Evolutionary conservation across 2,113 vertebrate genomes (phyloP), one percentile per base, ranked within the genome.

Genomic region (Anarrhichthys ocellatus): DNA sequence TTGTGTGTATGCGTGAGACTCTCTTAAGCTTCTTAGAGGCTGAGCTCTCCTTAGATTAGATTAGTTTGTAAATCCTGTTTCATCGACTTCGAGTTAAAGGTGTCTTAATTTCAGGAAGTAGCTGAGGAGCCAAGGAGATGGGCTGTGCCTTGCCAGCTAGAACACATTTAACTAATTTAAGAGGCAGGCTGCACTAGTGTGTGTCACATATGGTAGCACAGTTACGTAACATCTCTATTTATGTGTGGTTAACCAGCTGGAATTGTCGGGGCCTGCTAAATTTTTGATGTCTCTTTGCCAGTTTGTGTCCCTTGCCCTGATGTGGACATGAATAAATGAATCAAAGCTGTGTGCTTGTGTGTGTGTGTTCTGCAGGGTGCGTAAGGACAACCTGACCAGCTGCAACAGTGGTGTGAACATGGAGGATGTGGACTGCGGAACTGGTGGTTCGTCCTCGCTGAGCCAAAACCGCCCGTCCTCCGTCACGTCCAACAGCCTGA

Each of bases 341-440:
- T 83, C 50, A 64, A 27, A 74, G 72, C n/a, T n/a, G 5, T 75
- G 66, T 50, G 40, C 14, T 4, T 76, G 69, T 79, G 61, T 73
- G 52, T 75, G 52, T 84, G 68, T 73, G 59, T 61, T 42, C 58
- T 63, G 6, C 85, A 99, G 98, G 52, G 96, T 99, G 91, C 95
- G 96, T 50, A 99, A 99, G 90, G 97, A 97, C 88, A 98, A 97
- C 85, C 91, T 97, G 0, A 95, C 96, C 22, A 95, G 96, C 91
- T 97, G 97, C 83, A 96, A 95, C 0, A 96, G 95, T 0, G 92
- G 96, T 0, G 94, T 96, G 24, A 96, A 96, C 65, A 92, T 90
- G 46, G 97, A 99, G 66, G 98, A 99, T 0, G 91, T 87, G 44
- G 97, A 97, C 0, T 96, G 95, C 1, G 94, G 94, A 0, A 93